A percentile compares a stretch with the other conserved stretches of the same genome.
Conservation (phyloP, 2,797 vertebrate species). For the Acanthurus lineatus region DNA sequence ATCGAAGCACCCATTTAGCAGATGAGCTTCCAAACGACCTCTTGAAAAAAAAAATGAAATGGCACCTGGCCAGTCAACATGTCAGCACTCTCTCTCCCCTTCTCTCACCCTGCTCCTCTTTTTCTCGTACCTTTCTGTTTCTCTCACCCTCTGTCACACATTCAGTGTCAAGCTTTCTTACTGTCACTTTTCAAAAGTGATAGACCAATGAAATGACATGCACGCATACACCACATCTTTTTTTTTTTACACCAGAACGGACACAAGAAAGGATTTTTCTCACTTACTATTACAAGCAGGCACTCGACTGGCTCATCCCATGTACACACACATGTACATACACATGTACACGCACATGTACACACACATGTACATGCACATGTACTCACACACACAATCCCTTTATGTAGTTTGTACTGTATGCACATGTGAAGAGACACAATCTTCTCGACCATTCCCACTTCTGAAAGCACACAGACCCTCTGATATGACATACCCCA, state of each 20-base stretch:
- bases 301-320: too few species aligned
- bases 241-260: slow-evolving; percentile 13
- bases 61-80: slow-evolving; percentile 62
- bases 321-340: neutral
- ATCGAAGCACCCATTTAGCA: slow-evolving; percentile 76
- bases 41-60: slow-evolving; percentile 51
- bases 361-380: slow-evolving; percentile 2
- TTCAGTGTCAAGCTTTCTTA: slow-evolving; percentile 45
- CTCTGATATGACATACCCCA: slow-evolving; percentile 4
- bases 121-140: slow-evolving; percentile 27
- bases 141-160: slow-evolving; percentile 45
- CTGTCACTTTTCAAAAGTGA: slow-evolving; percentile 51
- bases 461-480: slow-evolving; percentile 35
- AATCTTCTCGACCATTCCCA: slow-evolving; percentile 21
- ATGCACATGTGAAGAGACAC: slow-evolving; percentile 18
- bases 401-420: neutral
- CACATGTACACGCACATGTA: neutral
- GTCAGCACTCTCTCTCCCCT: slow-evolving; percentile 51
- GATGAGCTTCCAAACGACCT: slow-evolving; percentile 75
- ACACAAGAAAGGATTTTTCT: slow-evolving; percentile 27
- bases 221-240: slow-evolving; percentile 16
- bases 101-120: neutral
- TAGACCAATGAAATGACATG: slow-evolving; percentile 39
- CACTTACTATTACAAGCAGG: neutral
- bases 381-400: neutral